Conservation (phyloP, 2,113 vertebrate genomes). For the Eublepharis macularius region DNA sequence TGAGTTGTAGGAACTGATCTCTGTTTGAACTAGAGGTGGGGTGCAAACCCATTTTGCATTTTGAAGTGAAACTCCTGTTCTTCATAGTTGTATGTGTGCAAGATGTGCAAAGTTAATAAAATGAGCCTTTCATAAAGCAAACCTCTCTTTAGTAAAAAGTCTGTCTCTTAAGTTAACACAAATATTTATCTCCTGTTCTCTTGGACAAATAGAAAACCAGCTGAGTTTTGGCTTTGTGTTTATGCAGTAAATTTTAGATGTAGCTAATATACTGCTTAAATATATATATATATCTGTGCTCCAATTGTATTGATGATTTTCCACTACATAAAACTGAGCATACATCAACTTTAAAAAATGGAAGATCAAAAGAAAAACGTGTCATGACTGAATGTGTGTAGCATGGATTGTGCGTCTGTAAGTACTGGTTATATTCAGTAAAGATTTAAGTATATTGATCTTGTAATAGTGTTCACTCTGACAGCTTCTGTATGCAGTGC, state of each 20-base stretch:
- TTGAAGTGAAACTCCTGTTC: background rate
- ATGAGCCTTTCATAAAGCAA: background rate
- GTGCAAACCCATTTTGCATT: background rate
- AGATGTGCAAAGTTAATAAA: background rate
- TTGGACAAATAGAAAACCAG: background rate
- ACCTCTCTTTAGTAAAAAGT: background rate
- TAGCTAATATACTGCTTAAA: no score
- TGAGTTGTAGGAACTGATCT: background rate
- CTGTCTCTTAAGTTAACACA: background rate
- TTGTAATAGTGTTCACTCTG: constrained; percentile 30
- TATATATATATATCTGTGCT: background rate
- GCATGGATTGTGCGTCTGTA: constrained; percentile 28
- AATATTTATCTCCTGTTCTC: background rate
- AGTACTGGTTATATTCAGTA: constrained; percentile 49
- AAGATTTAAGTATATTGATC: constrained; percentile 52
- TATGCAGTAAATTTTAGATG: background rate
- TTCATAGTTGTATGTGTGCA: background rate
- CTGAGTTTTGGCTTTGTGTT: background rate
- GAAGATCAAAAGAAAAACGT: constrained; percentile 26
- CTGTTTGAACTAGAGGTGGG: background rate
- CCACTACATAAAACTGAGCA: background rate
- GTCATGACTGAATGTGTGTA: background rate
- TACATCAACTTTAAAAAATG: background rate
- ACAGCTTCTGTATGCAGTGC: constrained; percentile 11
- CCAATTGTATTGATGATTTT: background rate